These are phyloP conservation scores for Ceyx melanurus DNA, from an alignment of 2,113 vertebrate genomes.

Conservation along the genomic window DNA sequence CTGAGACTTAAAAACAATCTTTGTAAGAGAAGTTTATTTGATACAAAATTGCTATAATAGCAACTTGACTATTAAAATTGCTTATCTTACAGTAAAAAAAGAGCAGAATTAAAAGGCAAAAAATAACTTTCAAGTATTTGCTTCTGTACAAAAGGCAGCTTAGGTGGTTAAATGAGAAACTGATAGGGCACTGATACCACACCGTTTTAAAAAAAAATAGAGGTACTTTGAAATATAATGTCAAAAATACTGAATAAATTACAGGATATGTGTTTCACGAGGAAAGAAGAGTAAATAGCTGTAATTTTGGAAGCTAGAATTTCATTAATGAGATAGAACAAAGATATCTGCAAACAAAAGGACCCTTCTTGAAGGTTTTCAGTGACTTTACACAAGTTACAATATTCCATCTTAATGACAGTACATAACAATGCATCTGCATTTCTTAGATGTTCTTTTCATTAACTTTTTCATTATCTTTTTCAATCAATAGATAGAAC, in stretches of 20 bases:
- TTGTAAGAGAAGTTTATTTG: background rate
- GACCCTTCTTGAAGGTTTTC: constrained; percentile 38
- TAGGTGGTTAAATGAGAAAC: background rate
- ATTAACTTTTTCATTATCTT: background rate
- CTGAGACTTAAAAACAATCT: background rate
- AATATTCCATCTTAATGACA: background rate
- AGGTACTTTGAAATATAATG: constrained; percentile 34
- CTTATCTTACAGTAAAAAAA: background rate
- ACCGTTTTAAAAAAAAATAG: constrained; percentile 11
- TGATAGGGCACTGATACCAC: background rate
- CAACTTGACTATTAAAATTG: background rate
- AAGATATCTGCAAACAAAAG: constrained; percentile 36
- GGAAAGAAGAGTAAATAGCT: constrained; percentile 42
- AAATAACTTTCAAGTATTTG: background rate
- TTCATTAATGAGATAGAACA: constrained; percentile 35
- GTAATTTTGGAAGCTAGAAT: constrained; percentile 48
- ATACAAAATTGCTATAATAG: background rate
- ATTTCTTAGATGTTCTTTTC: background rate
- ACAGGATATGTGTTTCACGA: constrained; percentile 26
- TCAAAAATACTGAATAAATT: constrained; percentile 22
- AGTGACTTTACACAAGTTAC: background rate
- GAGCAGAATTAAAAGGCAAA: background rate
- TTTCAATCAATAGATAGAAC: background rate
- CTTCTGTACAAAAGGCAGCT: background rate
- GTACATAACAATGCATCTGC: background rate